Evolutionary conservation across 2,113 vertebrate genomes (phyloP).

Genomic region (Sardina pilchardus): DNA sequence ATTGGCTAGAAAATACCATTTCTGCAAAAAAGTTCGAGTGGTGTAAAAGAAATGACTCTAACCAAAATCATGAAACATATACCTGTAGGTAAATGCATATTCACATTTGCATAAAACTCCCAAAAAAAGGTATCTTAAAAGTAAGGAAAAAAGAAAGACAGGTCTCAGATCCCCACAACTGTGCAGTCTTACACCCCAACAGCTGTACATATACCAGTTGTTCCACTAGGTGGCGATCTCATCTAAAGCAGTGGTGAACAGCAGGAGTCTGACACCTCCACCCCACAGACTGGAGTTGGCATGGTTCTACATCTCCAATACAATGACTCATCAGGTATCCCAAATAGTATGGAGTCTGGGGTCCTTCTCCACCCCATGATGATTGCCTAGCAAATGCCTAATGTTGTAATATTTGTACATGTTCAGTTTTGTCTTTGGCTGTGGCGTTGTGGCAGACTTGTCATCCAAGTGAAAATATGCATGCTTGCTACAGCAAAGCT

Average conservation of each 20-base stretch:
- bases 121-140: background rate
- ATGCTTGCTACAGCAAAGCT: constrained; percentile 72
- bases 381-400: constrained; percentile 64
- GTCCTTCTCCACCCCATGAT: constrained; percentile 55
- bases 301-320: background rate
- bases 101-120: background rate
- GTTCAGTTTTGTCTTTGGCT: constrained; percentile 68
- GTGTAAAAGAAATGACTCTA: too few species aligned
- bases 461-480: constrained; percentile 71
- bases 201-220: background rate
- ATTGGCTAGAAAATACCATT: background rate
- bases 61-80: background rate
- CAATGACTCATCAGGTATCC: background rate
- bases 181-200: background rate
- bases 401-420: constrained; percentile 70
- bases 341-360: constrained; percentile 6
- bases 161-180: background rate
- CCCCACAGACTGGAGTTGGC: background rate
- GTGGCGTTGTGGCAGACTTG: constrained; percentile 71
- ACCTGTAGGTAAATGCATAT: background rate
- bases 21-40: background rate
- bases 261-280: background rate
- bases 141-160: background rate
- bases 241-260: background rate
- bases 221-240: background rate